Conservation (phyloP, 2,113 vertebrate species). For the Plectropomus leopardus region DNA sequence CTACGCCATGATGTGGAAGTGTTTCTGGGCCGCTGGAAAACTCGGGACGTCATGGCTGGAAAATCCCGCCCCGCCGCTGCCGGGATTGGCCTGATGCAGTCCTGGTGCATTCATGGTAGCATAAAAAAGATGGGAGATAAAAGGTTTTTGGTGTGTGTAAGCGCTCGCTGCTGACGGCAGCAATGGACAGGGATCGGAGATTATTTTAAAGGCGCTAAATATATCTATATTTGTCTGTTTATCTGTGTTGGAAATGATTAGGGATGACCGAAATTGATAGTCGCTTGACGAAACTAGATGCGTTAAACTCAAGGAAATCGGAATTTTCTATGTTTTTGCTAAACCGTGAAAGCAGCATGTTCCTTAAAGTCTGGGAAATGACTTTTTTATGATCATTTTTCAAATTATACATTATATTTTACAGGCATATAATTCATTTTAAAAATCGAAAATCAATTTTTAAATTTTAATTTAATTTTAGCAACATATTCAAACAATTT, state of each 20-base stretch:
- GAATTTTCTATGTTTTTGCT: not conserved
- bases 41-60: slow-evolving; percentile 75
- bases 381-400: too few relatives aligned
- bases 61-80: slow-evolving; percentile 73
- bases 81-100: slow-evolving; percentile 50
- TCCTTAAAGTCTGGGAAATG: slow-evolving; percentile 22
- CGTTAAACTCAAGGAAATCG: accelerated
- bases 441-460: too few relatives aligned
- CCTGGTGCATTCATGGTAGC: slow-evolving; percentile 35
- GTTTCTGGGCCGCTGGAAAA: slow-evolving; percentile 69
- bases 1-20: slow-evolving; percentile 86
- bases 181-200: not conserved
- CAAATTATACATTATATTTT: too few relatives aligned
- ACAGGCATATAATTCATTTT: too few relatives aligned
- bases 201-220: accelerated
- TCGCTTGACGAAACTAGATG: not conserved
- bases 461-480: too few relatives aligned
- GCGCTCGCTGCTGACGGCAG: accelerated
- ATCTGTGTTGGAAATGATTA: not conserved
- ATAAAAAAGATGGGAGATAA: not conserved
- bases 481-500: too few relatives aligned
- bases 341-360: not conserved
- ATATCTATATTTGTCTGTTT: accelerated
- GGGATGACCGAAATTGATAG: not conserved
- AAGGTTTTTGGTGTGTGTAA: accelerated